These are phyloP conservation scores for Excalfactoria chinensis DNA, from an alignment of 2,113 vertebrate species.

Conservation along the genomic window DNA sequence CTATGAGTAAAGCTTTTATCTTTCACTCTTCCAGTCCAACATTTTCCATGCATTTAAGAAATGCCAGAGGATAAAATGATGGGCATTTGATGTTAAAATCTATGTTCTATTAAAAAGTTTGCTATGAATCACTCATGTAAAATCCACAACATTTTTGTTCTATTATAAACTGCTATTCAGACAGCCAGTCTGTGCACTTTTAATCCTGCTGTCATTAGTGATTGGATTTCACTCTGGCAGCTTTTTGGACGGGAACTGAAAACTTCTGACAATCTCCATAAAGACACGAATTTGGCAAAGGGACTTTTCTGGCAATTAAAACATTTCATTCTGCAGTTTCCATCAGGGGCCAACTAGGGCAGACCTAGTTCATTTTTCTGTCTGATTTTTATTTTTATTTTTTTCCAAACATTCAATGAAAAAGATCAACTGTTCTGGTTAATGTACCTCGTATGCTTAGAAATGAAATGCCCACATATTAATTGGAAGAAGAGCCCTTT, in stretches of 20 bases:
- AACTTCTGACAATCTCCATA: conserved; percentile 71
- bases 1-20: background rate
- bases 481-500: background rate
- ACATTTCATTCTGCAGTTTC: conserved; percentile 67
- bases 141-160: conserved; percentile 39
- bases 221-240: conserved; percentile 70
- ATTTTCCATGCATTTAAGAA: background rate
- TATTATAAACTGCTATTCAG: conserved; percentile 35
- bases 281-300: conserved; percentile 69
- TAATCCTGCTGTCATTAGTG: conserved; percentile 69
- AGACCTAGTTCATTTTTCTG: conserved; percentile 45
- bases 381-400: conserved; percentile 12
- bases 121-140: background rate
- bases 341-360: conserved; percentile 52
- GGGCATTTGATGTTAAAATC: background rate
- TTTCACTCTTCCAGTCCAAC: background rate
- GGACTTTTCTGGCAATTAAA: conserved; percentile 73
- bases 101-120: background rate
- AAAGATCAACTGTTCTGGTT: conserved; percentile 33
- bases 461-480: background rate
- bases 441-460: background rate
- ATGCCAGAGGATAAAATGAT: background rate
- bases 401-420: conserved; percentile 25
- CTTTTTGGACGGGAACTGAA: conserved; percentile 70
- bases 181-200: conserved; percentile 42